These are phyloP conservation scores for Nezara viridula DNA, from an alignment of 2,888 invertebrate species.

Conservation along the genomic window DNA sequence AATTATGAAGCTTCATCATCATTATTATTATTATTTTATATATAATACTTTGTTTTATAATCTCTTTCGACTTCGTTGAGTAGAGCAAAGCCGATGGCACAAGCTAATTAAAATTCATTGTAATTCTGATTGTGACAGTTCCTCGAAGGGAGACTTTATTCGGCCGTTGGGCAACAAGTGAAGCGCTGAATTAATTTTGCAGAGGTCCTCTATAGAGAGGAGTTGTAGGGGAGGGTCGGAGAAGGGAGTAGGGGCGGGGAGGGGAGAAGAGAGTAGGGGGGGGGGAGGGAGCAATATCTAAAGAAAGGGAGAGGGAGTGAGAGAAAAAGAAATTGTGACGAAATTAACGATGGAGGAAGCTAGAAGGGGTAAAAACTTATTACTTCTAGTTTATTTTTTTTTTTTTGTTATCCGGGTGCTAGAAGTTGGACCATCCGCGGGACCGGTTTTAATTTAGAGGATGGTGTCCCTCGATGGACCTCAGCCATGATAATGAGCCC, in stretches of 20 bases:
- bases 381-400: conserved; percentile 18
- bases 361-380: conserved; percentile 7
- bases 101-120: not conserved
- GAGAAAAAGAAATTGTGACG: not conserved
- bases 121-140: not conserved
- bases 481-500: not conserved
- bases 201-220: not conserved
- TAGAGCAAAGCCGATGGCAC: not conserved
- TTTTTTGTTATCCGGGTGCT: not conserved
- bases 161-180: not conserved
- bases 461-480: not conserved
- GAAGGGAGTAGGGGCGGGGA: too few species aligned
- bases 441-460: not conserved
- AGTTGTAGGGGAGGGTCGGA: too few species aligned
- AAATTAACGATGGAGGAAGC: not conserved
- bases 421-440: not conserved
- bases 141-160: not conserved
- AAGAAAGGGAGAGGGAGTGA: not conserved
- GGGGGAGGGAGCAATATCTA: not conserved
- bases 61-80: too few species aligned
- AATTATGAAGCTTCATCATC: too few species aligned
- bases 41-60: too few species aligned
- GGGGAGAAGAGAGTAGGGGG: too few species aligned
- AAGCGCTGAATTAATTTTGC: not conserved
- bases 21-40: too few species aligned